Percentiles rank a stretch among this genome's conserved stretches.
phyloP scores from a whole-genome alignment of 2,888 invertebrate species.

The Oscheius myriophilus region DNA sequence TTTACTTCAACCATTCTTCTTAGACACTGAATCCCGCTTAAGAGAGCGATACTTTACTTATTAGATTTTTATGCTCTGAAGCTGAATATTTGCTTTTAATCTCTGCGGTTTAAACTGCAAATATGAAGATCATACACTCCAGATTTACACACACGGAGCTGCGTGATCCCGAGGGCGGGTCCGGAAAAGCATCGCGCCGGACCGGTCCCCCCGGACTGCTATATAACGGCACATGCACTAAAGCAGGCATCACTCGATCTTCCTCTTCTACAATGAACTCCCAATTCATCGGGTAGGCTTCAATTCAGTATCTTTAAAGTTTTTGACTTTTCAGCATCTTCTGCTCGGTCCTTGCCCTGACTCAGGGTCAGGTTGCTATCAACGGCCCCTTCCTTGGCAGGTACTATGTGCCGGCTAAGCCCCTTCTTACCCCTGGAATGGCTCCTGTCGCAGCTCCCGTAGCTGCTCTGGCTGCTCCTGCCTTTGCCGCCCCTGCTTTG shows the following conservation, averaged over 20 bases:
- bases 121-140: no score
- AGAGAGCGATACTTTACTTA: no score
- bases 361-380: conserved; percentile 48
- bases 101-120: no score
- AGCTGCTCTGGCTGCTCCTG: conserved; percentile 24
- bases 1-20: no score
- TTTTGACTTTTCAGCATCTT: conserved; percentile 39
- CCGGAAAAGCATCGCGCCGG: conserved; percentile 19
- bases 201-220: conserved; percentile 24
- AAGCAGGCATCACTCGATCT: conserved; percentile 24
- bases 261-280: conserved; percentile 17
- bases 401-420: conserved; percentile 52
- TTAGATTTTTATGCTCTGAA: no score
- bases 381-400: conserved; percentile 53
- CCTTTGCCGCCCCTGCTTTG: conserved; percentile 36
- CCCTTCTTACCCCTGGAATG: conserved; percentile 47
- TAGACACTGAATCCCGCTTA: no score
- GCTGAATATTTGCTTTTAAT: no score
- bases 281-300: conserved; percentile 16
- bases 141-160: background rate
- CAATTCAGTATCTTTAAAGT: background rate
- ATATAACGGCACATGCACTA: conserved; percentile 18
- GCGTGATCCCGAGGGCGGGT: conserved; percentile 21
- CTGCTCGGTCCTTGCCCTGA: conserved; percentile 44
- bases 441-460: conserved; percentile 39